Evolutionary conservation across 2,113 vertebrate species (phyloP), one percentile per base, ranked within the genome.

Genomic region (Equus quagga): DNA sequence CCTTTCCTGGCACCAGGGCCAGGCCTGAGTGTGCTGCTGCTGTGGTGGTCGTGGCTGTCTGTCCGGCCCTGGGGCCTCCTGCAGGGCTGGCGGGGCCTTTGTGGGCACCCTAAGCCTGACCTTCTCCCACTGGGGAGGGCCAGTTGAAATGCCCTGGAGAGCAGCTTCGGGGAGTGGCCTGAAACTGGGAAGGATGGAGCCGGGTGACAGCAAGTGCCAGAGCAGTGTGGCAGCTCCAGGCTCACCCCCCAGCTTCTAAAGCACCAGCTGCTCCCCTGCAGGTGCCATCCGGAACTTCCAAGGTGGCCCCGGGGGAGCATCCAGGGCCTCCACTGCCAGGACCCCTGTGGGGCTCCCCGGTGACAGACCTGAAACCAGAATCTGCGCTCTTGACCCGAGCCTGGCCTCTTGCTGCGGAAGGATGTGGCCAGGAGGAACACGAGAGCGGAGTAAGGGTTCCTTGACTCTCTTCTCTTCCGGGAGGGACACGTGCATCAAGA

Each of bases 151-250:
- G 36, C 58, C 36, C 36, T 15, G 17, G 31, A 58, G n/a, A 21
- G 33, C 33, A 36, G 33, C 54, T 46, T 21, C 12, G 4, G 1
- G 7, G 33, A 41, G n/a, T 24, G 6, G 23, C 6, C 17, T 0
- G 2, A 24, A 13, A 0, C 51, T 28, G 49, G 65, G 69, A 15
- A 70, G 24, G 28, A 15, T 1, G 7, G 9, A 3, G 31, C 58
- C 33, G 24, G 1, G 4, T 24, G 75, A n/a, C 3, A 8, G 2
- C 0, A 4, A 28, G 17, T 31, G 46, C 56, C 10, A 15, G 6
- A 11, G 54, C 23, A 1, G 60, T 26, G 18, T 2, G 7, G 23
- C 49, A 15, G 41, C 31, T 18, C 8, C 26, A 18, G 46, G 19
- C 28, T 26, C 6, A 1, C 6, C 14, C 18, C 26, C 60, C 75